Conservation (phyloP, 1,140 invertebrate genomes). For the Melitaea cinxia region DNA sequence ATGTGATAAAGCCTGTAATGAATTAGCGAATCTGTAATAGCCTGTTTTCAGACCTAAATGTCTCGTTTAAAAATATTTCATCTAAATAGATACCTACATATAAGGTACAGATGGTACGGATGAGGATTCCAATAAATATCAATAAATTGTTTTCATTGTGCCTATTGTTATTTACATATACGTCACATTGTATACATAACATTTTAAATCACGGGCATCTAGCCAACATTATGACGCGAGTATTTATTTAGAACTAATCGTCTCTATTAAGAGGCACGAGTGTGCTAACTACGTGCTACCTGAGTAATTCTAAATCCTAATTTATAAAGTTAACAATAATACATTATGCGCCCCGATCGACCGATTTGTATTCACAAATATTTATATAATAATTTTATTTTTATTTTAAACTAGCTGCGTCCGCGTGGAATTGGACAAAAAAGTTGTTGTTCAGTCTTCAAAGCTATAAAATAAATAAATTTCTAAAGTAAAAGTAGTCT, state of each 20-base stretch:
- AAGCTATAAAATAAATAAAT: too few relatives aligned
- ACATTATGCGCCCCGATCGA: background rate
- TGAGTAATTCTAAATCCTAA: background rate
- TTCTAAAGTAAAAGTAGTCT: too few relatives aligned
- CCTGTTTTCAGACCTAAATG: background rate
- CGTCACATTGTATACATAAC: constrained; percentile 31
- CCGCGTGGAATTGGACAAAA: too few relatives aligned
- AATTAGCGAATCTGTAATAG: background rate
- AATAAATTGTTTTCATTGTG: constrained; percentile 10
- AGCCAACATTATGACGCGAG: constrained; percentile 47
- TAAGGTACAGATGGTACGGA: background rate
- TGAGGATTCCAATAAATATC: background rate
- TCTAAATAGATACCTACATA: background rate
- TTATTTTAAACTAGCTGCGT: too few relatives aligned
- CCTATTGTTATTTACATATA: constrained; percentile 25
- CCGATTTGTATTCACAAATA: background rate
- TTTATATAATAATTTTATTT: background rate
- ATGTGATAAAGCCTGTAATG: constrained; percentile 55
- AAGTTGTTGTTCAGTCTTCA: too few relatives aligned
- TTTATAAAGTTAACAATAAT: background rate
- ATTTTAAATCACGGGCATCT: constrained; percentile 27
- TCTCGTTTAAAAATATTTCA: background rate
- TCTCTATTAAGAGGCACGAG: constrained; percentile 25
- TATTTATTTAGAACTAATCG: constrained; percentile 44
- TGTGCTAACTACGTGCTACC: constrained; percentile 10